Base-by-base conservation (phyloP, 2,888 invertebrate species). In the Pseudococcus viburni region DNA sequence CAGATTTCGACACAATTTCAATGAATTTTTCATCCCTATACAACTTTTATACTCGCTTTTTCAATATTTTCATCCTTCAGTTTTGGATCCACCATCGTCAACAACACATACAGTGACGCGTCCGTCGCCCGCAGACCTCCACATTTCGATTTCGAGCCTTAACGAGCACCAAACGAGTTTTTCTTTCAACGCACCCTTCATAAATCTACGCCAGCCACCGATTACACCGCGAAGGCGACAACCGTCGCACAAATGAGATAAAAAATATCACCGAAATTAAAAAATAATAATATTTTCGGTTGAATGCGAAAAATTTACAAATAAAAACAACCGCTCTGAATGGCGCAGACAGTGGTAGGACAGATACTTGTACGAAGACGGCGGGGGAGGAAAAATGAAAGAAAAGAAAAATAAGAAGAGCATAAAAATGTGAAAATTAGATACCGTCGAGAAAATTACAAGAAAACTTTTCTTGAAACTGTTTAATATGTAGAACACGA, bases 361-460 rank as follows among this genome's bases (percentile, higher is more conserved):
- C 42, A 42, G 26, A 26, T 17, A 26, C 11, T 3, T 4, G 12
- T 42, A 11, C 68, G 12, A 26, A 6, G 68, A 12, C 4, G 3
- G 17, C n/a, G 59, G n/a, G n/a, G n/a, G n/a, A n/a, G 19, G 15
- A 26, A 46, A 48, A 48, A 48, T 6, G 22, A 48, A 55, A 46
- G 46, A 55, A 33, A 51, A 84, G 48, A 84, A 55, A 84, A 51
- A 22, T 51, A 46, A 26, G 26, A 33, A 51, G 33, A 84, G 22
- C 33, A 55, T 55, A 84, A 84, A 51, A 84, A 48, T 84, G 51
- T 51, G 33, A 84, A 84, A 51, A 84, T 84, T 84, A 73, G 73
- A 73, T 73, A 73, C 73, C 73, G 73, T 33, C 73, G 73, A 73
- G 73, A 73, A 73, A 73, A 73, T 73, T 73, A 73, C 73, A 73